Evolutionary conservation across 1,140 invertebrate genomes (phyloP), one percentile per base, ranked within the genome.

Genomic region (Drosophila sechellia): DNA sequence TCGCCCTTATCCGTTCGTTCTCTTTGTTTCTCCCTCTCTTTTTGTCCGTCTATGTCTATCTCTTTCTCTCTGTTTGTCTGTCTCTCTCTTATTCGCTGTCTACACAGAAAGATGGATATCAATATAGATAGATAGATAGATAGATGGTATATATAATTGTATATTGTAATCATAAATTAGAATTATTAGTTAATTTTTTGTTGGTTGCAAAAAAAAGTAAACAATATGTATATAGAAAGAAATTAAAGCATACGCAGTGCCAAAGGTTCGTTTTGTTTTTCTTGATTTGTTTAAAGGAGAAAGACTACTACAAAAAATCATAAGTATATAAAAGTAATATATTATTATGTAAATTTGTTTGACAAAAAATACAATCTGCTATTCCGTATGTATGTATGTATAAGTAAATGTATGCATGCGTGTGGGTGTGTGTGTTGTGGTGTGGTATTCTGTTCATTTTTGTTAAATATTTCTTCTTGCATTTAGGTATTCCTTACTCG

Each of bases 291-390:
- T 63, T 25, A 54, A 31, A 37, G 34, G 43, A 37, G 54, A 74
- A 25, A 74, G 72, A 76, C 49, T 76, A 76, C 53, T 76, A 76
- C 71, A 66, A 68, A 76, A 72, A 77, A 77, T 69, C 49, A 76
- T 74, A 74, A 65, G 34, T 68, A 61, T 79, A 64, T 79, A 46
- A 66, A 60, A 61, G 64, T 79, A 59, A 74, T 53, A 74, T 74
- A 74, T 64, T 69, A 54, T 52, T 84, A 81, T 87, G 78, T 86
- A 86, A 79, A 79, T 86, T 86, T 87, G 83, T 87, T 87, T 89
- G 83, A 87, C 83, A 87, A 87, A 87, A 87, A 89, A 87, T 89
- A 87, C 83, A 89, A 71, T 81, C 79, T 68, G 79, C 77, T 77
- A 86, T 85, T 75, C 59, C 63, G 71, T 77, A 70, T 56, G 74